Conservation (phyloP, 2,113 vertebrate genomes). For the Bothrops jararaca region DNA sequence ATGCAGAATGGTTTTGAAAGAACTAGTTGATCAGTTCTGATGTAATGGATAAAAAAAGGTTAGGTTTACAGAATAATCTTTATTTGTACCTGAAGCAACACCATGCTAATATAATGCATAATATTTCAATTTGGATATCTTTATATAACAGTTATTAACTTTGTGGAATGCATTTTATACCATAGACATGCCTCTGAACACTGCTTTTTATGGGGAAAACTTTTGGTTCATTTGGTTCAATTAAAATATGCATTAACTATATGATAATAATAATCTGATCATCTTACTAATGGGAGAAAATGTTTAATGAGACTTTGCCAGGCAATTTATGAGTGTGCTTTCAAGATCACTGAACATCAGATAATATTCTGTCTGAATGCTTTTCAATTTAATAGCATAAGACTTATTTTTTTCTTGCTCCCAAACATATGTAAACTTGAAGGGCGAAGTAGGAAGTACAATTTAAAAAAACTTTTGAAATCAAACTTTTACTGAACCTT, state of each 20-base stretch:
- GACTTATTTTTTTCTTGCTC: conserved; percentile 16
- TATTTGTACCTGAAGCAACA: background rate
- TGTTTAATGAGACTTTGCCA: conserved; percentile 48
- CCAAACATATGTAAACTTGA: background rate
- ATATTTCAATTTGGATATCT: background rate
- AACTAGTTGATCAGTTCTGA: background rate
- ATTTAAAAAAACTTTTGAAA: background rate
- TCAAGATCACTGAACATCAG: conserved; percentile 49
- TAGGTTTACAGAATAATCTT: background rate
- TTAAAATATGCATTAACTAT: background rate
- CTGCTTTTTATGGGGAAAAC: background rate
- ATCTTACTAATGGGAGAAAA: conserved; percentile 42
- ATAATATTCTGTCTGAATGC: conserved; percentile 52
- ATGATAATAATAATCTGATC: background rate
- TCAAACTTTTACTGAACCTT: background rate
- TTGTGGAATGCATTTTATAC: background rate
- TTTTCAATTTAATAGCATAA: conserved; percentile 52
- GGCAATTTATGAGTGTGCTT: conserved; percentile 45
- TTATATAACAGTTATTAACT: background rate
- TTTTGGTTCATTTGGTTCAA: background rate
- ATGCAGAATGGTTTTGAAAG: background rate
- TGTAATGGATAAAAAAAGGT: background rate
- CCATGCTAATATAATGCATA: background rate
- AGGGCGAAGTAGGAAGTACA: background rate
- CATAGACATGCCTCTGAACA: background rate